Base-by-base conservation (phyloP, 2,113 vertebrate species). In the Phaethon lepturus region DNA sequence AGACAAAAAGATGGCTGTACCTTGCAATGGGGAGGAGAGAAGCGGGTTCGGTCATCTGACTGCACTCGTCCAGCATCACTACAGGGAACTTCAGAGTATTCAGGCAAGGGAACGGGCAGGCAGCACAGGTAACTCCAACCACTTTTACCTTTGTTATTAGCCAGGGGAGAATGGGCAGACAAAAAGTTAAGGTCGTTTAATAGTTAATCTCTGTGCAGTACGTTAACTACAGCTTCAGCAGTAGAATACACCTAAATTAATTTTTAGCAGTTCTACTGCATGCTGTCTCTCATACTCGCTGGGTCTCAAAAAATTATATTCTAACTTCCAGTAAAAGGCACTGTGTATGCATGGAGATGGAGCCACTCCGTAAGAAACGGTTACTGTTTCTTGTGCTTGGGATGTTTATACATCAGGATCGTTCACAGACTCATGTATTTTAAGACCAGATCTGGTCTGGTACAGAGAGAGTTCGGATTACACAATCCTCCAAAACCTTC, bases 21-120 rank as follows among this genome's bases (percentile, higher is more conserved):
- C 98, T 98, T 55, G 98, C 98, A 5, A 99, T 97, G 44, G 98
- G 98, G 40, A 99, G 98, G 35, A 99, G 98, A 15, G 98, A 98
- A 33, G 98, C 74, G 5, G 98, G 98, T 79, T 99, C 98, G 2
- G 98, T 99, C 78, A 99, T 98, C 69, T 99, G 98, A 23, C 98
- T 99, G 90, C 98, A 98, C 59, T 99, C 98, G 31, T 99, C 98
- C 90, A 99, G 96, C 91, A 99, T 50, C 17, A 99, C 98, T 15
- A 99, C 93, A 2, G 98, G 98, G 53, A 99, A 99, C 44, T 64
- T 95, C 10, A 99, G 96, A 8, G 92, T 47, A 10, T 97, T 97
- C 97, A 99, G 94, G 50, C 98, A 98, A 1, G 98, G 95, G 74
- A 98, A 98, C 0, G 97, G 97, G 85, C 98, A 99, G 87, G 98